Conservation (phyloP, 2,113 vertebrate genomes). For the Cervus canadensis region DNA sequence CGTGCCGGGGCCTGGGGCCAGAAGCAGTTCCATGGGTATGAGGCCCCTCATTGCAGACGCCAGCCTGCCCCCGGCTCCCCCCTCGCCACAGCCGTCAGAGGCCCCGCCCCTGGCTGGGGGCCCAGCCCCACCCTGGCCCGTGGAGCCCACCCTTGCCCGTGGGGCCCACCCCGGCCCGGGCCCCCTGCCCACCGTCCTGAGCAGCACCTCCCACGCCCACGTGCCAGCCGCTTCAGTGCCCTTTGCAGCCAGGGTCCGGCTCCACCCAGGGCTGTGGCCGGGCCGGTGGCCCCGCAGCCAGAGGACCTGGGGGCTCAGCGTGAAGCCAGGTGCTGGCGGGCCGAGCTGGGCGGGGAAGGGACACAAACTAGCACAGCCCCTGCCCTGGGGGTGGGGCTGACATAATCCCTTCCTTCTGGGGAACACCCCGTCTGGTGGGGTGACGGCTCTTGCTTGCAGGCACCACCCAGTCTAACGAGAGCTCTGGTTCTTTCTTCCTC, state of each 20-base stretch:
- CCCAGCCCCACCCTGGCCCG: neutral
- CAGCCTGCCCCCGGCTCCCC: too few species aligned
- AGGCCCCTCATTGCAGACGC: neutral
- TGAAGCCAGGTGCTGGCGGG: neutral
- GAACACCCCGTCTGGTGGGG: neutral
- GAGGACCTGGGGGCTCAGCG: neutral
- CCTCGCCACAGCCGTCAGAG: fast-evolving
- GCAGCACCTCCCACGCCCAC: fast-evolving
- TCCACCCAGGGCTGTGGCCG: neutral
- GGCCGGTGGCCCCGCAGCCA: neutral
- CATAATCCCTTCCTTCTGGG: neutral
- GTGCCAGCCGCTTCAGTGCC: neutral
- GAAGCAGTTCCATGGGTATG: neutral
- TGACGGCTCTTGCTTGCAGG: too few species aligned
- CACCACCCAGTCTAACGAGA: neutral
- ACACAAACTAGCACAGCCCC: neutral
- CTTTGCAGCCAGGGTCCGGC: neutral
- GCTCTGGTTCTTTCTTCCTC: neutral
- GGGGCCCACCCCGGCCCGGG: neutral
- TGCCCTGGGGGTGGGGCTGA: neutral
- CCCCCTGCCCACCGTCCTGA: neutral
- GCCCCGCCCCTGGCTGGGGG: neutral
- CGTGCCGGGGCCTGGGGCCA: too few species aligned
- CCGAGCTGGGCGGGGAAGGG: neutral
- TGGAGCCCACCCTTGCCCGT: too few species aligned